Conservation (phyloP, 2,113 vertebrate species). For the Etheostoma spectabile region DNA sequence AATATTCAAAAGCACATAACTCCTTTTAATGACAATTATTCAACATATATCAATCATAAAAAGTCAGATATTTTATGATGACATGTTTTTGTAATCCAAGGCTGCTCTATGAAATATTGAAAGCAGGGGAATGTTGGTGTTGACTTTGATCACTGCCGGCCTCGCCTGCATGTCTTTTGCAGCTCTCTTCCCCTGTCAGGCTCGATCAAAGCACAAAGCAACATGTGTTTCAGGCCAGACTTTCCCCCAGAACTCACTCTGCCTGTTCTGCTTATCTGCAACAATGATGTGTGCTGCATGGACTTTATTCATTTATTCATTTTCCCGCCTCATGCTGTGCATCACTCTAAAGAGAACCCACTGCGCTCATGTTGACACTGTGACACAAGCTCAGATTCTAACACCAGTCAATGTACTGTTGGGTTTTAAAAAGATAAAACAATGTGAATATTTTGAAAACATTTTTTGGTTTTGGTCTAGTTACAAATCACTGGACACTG, state of each 20-base stretch:
- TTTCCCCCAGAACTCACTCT: slow-evolving; percentile 52
- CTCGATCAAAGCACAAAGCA: slow-evolving; percentile 73
- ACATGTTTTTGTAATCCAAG: slow-evolving; percentile 69
- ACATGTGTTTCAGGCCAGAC: slow-evolving; percentile 59
- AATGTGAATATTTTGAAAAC: too few species aligned
- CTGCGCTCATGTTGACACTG: slow-evolving; percentile 29
- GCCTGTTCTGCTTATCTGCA: slow-evolving; percentile 63
- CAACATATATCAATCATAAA: slow-evolving; percentile 71
- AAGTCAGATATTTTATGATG: slow-evolving; percentile 60
- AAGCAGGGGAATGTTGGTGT: slow-evolving; percentile 77
- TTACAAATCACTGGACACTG: too few species aligned
- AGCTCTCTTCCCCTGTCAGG: slow-evolving; percentile 54
- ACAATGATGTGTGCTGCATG: slow-evolving; percentile 42
- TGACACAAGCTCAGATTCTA: slow-evolving; percentile 43
- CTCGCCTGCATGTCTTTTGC: slow-evolving; percentile 68
- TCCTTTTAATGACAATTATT: slow-evolving; percentile 57
- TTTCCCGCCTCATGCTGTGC: slow-evolving; percentile 41
- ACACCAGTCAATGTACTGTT: slow-evolving; percentile 11
- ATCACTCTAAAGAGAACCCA: slow-evolving; percentile 48
- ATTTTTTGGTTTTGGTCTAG: too few species aligned
- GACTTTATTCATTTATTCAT: slow-evolving; percentile 74
- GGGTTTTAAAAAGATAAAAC: too few species aligned
- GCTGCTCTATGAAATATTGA: slow-evolving; percentile 79
- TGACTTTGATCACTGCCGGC: slow-evolving; percentile 80
- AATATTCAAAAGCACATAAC: slow-evolving; percentile 46